phyloP scores from a whole-genome alignment of 2,113 vertebrate genomes.

The Tragelaphus imberbis region DNA sequence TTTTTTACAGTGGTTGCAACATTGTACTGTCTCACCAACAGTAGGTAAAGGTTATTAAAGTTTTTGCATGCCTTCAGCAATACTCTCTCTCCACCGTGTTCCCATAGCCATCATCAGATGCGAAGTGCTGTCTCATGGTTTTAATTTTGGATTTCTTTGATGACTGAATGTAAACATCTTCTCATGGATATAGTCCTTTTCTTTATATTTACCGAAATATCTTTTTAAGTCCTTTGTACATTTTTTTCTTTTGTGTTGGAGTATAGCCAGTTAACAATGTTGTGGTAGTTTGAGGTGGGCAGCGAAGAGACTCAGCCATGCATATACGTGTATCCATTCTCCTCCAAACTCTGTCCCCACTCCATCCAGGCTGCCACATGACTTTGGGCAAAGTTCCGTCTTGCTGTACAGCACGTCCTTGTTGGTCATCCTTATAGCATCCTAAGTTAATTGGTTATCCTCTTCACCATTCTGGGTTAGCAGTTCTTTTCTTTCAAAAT shows the following conservation, averaged over 20 bases:
- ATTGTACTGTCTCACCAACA: background rate
- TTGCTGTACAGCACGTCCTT: too few relatives aligned
- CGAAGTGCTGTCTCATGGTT: background rate
- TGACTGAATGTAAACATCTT: background rate
- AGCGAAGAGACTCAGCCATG: background rate
- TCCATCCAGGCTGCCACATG: background rate
- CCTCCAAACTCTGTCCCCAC: background rate
- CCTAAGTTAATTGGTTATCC: too few relatives aligned
- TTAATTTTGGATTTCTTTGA: background rate
- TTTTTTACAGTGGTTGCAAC: background rate
- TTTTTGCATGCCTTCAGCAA: background rate
- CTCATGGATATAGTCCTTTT: background rate
- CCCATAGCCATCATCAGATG: background rate
- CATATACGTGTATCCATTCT: background rate
- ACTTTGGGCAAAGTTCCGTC: too few relatives aligned
- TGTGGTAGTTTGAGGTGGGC: background rate
- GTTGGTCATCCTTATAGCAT: too few relatives aligned
- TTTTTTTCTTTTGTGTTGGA: background rate
- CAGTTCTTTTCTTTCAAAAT: too few relatives aligned
- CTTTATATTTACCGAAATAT: background rate
- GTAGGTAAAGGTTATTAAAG: background rate
- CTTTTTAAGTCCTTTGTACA: background rate
- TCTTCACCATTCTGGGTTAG: too few relatives aligned
- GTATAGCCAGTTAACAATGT: background rate
- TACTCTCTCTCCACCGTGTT: background rate